Evolutionary conservation across 2,888 invertebrate genomes (phyloP).

Genomic region (Leptinotarsa haldemani): DNA sequence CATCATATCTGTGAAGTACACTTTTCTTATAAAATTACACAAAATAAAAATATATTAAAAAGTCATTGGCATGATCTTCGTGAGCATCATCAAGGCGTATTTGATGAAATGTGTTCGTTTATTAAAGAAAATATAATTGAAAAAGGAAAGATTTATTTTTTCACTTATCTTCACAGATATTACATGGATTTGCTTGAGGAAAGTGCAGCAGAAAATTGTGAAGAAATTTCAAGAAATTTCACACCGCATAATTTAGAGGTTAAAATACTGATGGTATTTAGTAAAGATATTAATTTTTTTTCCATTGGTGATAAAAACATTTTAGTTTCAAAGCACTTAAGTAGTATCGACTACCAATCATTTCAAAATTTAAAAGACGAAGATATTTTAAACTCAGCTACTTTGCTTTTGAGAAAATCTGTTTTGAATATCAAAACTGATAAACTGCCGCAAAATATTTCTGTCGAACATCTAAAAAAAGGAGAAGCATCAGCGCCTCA

Average conservation of each 20-base stretch:
- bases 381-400: slow-evolving; percentile 15
- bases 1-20: background rate
- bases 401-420: slow-evolving; percentile 1
- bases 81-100: slow-evolving; percentile 8
- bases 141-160: no score
- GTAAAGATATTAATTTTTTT: background rate
- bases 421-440: slow-evolving; percentile 8
- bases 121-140: background rate
- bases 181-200: no score
- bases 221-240: background rate
- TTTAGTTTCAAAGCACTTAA: background rate
- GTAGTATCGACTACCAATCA: background rate
- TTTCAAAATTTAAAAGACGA: background rate
- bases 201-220: no score
- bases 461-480: slow-evolving; percentile 9
- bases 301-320: background rate
- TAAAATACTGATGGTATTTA: background rate
- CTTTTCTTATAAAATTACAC: slow-evolving; percentile 3
- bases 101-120: background rate
- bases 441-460: slow-evolving; percentile 15
- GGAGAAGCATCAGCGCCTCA: slow-evolving; percentile 22
- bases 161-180: no score
- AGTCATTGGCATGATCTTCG: slow-evolving; percentile 1
- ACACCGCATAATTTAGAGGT: background rate
- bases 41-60: slow-evolving; percentile 2